Base-by-base conservation (phyloP, 1,140 invertebrate genomes). In the Zaprionus camerounensis region DNA sequence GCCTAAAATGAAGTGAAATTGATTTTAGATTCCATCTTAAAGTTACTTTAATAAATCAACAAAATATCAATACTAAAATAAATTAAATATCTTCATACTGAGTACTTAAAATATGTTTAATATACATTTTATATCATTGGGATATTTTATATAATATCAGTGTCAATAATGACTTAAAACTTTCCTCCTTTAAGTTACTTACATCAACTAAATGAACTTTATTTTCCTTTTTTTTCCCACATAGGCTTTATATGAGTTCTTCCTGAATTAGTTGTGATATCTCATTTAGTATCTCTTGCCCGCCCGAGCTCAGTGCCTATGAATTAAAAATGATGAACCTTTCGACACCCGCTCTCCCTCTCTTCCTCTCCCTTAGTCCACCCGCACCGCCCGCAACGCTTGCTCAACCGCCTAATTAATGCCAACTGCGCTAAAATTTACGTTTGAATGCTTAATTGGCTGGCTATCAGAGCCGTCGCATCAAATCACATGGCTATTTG, bases 401-500 rank as follows among this genome's bases (percentile, higher is more conserved):
- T 53, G 20, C 13, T 36, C 57, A 68, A 74, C 58, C 56, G 53
- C 77, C 83, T 77, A 81, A 83, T 83, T 88, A 87, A 87, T 80
- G 84, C 78, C 70, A 81, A 81, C 84, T 88, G 78, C 75, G 81
- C 84, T 83, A 74, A 87, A 87, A 87, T 87, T 82, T 88, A 88
- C 83, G 84, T 88, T 88, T 88, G 81, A 87, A 88, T 88, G 83
- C 83, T 87, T 87, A 87, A 87, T 88, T 87, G 83, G 84, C 78
- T 73, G 83, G 71, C 84, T 88, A 88, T 87, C 81, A 82, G 62
- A 83, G 84, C 77, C 83, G 83, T 87, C 83, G 84, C 84, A 87
- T 88, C 81, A 87, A 87, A 87, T 87, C 84, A 88, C 84, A 87
- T 87, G 84, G 81, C 84, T 87, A 88, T 87, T 87, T 87, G 84